A percentile compares a stretch with the other conserved stretches of the same genome.
Conservation (phyloP, 2,113 vertebrate species). For the Picathartes gymnocephalus region DNA sequence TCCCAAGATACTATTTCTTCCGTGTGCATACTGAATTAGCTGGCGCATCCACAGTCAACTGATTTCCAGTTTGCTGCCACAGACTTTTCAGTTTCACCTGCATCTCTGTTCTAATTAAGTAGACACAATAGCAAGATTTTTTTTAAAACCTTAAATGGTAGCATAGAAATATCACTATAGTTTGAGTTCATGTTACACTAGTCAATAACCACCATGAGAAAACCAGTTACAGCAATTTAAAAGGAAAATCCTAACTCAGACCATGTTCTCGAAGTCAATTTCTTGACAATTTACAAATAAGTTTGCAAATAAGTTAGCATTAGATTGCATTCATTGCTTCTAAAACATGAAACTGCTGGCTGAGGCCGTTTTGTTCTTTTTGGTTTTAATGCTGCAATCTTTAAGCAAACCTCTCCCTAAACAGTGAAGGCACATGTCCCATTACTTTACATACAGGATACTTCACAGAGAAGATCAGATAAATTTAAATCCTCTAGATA, state of each 20-base stretch:
- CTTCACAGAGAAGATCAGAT: background rate
- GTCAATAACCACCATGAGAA: background rate
- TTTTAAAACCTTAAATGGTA: background rate
- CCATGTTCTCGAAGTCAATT: background rate
- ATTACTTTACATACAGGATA: background rate
- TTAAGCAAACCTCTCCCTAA: background rate
- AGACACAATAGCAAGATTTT: background rate
- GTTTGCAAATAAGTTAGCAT: background rate
- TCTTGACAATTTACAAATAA: background rate
- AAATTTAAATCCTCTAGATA: background rate
- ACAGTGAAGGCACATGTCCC: background rate
- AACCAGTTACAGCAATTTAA: background rate
- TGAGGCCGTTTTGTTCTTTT: fast-evolving
- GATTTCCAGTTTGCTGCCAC: background rate
- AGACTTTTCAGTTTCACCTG: background rate
- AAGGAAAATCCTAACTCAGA: background rate
- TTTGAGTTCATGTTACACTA: background rate
- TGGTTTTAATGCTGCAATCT: background rate
- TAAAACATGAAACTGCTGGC: background rate
- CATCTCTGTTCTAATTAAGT: background rate
- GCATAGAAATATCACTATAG: background rate
- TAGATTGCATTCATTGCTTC: background rate
- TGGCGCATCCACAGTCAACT: background rate
- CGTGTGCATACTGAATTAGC: background rate
- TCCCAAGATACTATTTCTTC: background rate